Evolutionary conservation across 1,140 invertebrate species (phyloP).

Genomic region (Aethina tumida): DNA sequence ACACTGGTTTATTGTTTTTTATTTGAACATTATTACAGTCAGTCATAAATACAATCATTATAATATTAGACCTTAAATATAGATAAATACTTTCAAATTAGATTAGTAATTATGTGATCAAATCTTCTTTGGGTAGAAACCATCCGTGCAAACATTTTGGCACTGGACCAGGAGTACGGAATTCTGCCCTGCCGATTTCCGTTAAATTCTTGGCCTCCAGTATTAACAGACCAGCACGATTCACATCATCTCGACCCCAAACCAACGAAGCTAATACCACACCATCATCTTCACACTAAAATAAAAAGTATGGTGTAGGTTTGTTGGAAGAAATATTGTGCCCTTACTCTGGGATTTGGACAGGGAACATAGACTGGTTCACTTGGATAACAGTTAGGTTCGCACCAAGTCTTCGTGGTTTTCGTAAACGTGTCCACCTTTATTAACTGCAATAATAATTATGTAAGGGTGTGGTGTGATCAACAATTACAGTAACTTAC

Average conservation of each 20-base stretch:
- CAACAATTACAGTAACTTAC: no score
- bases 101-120: no score
- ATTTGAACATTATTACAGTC: no score
- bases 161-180: constrained; percentile 56
- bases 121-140: constrained; percentile 48
- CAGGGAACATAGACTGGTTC: constrained; percentile 77
- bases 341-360: constrained; percentile 53
- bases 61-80: no score
- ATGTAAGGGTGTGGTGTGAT: no score
- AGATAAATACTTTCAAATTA: no score
- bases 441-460: constrained; percentile 17
- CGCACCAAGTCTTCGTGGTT: constrained; percentile 58
- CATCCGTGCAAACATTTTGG: constrained; percentile 76
- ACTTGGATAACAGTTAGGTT: constrained; percentile 66
- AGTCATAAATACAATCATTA: no score
- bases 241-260: constrained; percentile 48
- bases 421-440: constrained; percentile 66
- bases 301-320: neutral
- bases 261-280: constrained; percentile 60
- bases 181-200: constrained; percentile 57
- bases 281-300: constrained; percentile 63
- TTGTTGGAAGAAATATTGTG: neutral
- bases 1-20: no score
- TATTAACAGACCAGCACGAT: constrained; percentile 55
- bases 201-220: constrained; percentile 55